Evolutionary conservation across 1,140 invertebrate species (phyloP), one percentile per base, ranked within the genome.

Genomic region (Lepidurus apus): DNA sequence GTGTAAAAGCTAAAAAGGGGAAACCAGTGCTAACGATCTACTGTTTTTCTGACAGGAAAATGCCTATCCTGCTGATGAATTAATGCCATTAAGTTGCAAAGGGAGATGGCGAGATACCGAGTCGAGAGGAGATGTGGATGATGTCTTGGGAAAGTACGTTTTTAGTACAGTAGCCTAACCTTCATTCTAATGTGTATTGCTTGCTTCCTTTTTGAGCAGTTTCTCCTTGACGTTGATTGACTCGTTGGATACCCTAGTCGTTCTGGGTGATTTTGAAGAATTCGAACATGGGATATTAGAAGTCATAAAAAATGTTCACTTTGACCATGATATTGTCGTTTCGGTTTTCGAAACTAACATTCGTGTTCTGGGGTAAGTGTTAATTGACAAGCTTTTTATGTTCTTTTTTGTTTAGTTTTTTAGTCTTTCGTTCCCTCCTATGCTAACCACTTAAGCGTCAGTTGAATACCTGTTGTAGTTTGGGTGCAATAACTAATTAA

Each of bases 341-440:
- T 98, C 96, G 1, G 94, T 99, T 8, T 99, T 99, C 87, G 97
- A 99, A 87, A 98, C 96, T 11, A 99, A 99, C 85, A 99, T 99
- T 82, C 88, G 97, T 80, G 92, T 99, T 87, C 87, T 99, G 42
- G 97, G 97, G 92, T 95, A 87, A 89, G 89, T 88, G 9, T 79
- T 81, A 13, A 81, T 81, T 75, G 81, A 47, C 17, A 17, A 65
- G 34, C 75, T 74, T 42, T 76, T 42, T 24, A 24, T 34, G 73
- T 73, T 24, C 13, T 17, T 13, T 24, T 79, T n/a, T 75, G n/a
- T 44, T 13, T 17, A 44, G 43, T 42, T 75, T n/a, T n/a, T n/a
- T n/a, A n/a, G n/a, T n/a, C n/a, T 13, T 75, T 75, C 5, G 17
- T n/a, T 42, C 24, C 24, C 2, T 73, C 2, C 5, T 73, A 73